Evolutionary conservation across 2,113 vertebrate genomes (phyloP).

Genomic region (Notechis scutatus): DNA sequence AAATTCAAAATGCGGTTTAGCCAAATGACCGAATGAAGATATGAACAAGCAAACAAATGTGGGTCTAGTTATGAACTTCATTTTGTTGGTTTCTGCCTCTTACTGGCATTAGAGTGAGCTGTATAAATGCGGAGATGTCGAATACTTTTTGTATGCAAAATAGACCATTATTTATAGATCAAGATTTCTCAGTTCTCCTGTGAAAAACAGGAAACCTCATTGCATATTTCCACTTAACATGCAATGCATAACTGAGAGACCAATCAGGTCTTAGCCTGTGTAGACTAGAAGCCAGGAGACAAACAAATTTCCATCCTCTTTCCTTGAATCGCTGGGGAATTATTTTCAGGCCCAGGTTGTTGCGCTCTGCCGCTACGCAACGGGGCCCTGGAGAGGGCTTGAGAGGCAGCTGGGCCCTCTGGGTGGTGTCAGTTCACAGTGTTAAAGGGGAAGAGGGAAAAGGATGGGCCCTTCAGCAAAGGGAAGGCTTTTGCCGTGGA

Average conservation of each 20-base stretch:
- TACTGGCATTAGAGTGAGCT: neutral
- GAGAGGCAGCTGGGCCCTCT: constrained; percentile 38
- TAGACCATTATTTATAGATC: neutral
- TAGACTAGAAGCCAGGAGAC: constrained; percentile 26
- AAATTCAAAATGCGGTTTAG: neutral
- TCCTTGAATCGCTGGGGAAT: constrained; percentile 45
- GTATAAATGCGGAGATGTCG: neutral
- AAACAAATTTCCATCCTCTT: constrained; percentile 44
- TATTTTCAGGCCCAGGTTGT: constrained; percentile 68
- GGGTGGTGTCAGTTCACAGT: constrained; percentile 19
- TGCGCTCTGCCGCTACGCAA: constrained; percentile 79
- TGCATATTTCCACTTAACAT: neutral
- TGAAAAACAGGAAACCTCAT: neutral
- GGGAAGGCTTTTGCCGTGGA: constrained; percentile 30
- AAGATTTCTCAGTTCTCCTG: neutral
- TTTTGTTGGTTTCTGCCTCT: neutral
- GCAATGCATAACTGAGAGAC: neutral
- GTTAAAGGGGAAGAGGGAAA: constrained; percentile 26
- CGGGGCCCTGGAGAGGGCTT: constrained; percentile 55
- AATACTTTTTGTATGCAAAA: neutral
- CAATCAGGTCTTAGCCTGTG: neutral
- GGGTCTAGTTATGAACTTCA: neutral
- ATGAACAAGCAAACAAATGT: neutral
- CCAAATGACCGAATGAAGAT: neutral
- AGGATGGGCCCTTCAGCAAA: constrained; percentile 29